A percentile compares a stretch with the other conserved stretches of the same genome.
Conservation (phyloP, 2,888 invertebrate species). For the Pachymerium ferrugineum region DNA sequence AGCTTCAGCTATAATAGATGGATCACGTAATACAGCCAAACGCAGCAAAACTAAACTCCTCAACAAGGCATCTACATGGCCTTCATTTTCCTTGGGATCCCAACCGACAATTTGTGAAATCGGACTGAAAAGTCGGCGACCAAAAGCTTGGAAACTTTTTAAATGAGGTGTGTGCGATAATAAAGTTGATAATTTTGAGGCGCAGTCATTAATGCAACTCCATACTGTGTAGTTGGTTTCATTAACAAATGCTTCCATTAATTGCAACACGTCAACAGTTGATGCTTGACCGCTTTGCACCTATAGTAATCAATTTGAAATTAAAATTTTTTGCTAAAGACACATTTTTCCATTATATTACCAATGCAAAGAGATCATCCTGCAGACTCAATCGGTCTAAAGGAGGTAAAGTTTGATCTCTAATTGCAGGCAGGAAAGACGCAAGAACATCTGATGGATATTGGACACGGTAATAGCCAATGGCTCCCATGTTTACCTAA, state of each 20-base stretch:
- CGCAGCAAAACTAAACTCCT: conserved; percentile 76
- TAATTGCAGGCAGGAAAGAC: conserved; percentile 71
- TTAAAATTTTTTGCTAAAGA: background rate
- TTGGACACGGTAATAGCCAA: conserved; percentile 85
- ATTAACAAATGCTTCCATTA: conserved; percentile 76
- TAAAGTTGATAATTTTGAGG: conserved; percentile 68
- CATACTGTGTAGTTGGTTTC: conserved; percentile 92
- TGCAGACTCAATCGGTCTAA: conserved; percentile 82
- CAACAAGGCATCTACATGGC: conserved; percentile 75
- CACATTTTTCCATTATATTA: conserved; percentile 41
- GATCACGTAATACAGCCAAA: conserved; percentile 74
- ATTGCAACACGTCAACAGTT: conserved; percentile 70
- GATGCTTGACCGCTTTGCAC: conserved; percentile 59
- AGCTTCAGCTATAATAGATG: conserved; percentile 71
- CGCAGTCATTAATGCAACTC: conserved; percentile 73
- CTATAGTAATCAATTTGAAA: too few species aligned
- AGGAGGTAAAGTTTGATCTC: conserved; percentile 71
- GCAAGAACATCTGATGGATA: conserved; percentile 71
- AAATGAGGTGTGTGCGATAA: conserved; percentile 73
- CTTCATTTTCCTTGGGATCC: conserved; percentile 74
- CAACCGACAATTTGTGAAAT: conserved; percentile 73
- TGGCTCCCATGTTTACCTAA: conserved; percentile 70
- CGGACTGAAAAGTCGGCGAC: conserved; percentile 64
- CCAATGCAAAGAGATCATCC: conserved; percentile 88
- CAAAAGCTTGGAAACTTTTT: conserved; percentile 67